Evolutionary conservation across 2,888 invertebrate species (phyloP).

Genomic region (Erpobdella octoculata): DNA sequence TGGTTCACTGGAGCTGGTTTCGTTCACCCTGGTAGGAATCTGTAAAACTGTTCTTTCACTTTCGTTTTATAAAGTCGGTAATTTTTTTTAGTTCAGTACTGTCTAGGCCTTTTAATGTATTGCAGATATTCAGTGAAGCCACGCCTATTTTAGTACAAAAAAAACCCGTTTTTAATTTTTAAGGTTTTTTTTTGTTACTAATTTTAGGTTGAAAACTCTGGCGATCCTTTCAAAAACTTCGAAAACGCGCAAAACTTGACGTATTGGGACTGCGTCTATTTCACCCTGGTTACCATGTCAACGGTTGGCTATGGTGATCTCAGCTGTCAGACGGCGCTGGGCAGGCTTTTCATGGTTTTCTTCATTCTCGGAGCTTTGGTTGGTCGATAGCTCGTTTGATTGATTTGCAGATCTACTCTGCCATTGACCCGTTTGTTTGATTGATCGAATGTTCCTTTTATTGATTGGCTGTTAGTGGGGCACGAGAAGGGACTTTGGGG

Average conservation of each 20-base stretch:
- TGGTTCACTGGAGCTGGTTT: constrained; percentile 99
- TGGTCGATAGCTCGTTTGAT: too few relatives aligned
- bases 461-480: background rate
- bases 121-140: too few relatives aligned
- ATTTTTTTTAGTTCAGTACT: too few relatives aligned
- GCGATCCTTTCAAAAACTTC: constrained; percentile 89
- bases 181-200: too few relatives aligned
- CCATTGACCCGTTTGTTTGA: background rate
- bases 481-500: background rate
- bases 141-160: too few relatives aligned
- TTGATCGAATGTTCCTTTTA: too few relatives aligned
- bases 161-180: too few relatives aligned
- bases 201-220: constrained; percentile 95
- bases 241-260: constrained; percentile 84
- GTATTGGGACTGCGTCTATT: constrained; percentile 99
- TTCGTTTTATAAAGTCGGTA: too few relatives aligned
- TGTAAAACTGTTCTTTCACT: too few relatives aligned
- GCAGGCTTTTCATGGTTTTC: constrained; percentile 97
- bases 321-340: constrained; percentile 92
- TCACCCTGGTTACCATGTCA: constrained; percentile 99
- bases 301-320: constrained; percentile 99
- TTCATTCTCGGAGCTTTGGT: constrained; percentile 99
- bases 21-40: too few relatives aligned
- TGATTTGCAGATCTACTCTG: background rate
- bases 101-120: too few relatives aligned